Percentiles rank a stretch among this genome's conserved stretches.
These are phyloP conservation scores for Aethes cnicana DNA, from an alignment of 2,888 invertebrate genomes.

Conservation along the genomic window DNA sequence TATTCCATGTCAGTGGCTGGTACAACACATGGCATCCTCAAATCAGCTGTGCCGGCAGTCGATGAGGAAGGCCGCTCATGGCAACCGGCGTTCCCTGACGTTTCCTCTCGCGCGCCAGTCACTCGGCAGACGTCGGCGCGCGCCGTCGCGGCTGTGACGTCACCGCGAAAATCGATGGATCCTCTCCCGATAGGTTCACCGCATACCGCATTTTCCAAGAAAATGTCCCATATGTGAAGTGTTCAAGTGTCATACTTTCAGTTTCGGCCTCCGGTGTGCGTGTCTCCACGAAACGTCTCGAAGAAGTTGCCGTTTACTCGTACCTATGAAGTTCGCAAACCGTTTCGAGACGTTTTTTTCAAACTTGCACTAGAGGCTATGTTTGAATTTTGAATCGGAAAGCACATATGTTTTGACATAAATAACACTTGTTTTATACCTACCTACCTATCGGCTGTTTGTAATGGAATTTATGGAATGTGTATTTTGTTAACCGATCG, in stretches of 20 bases:
- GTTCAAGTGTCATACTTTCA: constrained; percentile 72
- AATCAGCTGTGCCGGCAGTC: constrained; percentile 64
- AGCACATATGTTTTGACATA: too few species aligned
- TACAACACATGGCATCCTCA: constrained; percentile 5
- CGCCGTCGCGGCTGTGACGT: constrained; percentile 75
- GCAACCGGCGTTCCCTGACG: constrained; percentile 54
- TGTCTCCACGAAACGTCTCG: too few species aligned
- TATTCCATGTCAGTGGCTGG: too few species aligned
- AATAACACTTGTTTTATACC: too few species aligned
- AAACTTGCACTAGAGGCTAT: too few species aligned
- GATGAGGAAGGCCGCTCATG: constrained; percentile 75
- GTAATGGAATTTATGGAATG: too few species aligned
- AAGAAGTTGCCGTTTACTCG: too few species aligned
- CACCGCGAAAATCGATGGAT: constrained; percentile 79
- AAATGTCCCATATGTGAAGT: constrained; percentile 78
- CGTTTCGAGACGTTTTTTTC: too few species aligned
- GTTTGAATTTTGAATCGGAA: too few species aligned
- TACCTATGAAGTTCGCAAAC: too few species aligned
- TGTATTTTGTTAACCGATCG: too few species aligned
- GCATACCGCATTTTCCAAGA: constrained; percentile 80
- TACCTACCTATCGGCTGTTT: too few species aligned
- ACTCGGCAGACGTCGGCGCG: constrained; percentile 58
- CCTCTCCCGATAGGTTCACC: constrained; percentile 66
- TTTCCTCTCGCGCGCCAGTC: constrained; percentile 57
- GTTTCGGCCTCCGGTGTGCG: constrained; percentile 40